phyloP scores from a whole-genome alignment of 2,888 invertebrate genomes.

The Perizoma affinitatum region DNA sequence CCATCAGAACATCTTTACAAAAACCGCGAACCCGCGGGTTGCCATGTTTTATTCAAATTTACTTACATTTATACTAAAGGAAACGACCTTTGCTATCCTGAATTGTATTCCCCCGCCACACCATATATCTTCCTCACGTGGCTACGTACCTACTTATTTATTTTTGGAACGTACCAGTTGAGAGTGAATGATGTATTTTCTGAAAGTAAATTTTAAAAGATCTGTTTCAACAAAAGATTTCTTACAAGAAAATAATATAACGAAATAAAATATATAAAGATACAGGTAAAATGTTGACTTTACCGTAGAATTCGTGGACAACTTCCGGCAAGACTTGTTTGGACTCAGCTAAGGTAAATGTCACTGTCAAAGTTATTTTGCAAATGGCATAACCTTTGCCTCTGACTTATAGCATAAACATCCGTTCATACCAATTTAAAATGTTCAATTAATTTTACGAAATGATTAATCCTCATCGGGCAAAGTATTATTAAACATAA shows the following conservation, averaged over 20 bases:
- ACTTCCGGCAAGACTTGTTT: too few relatives aligned
- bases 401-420: too few relatives aligned
- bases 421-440: too few relatives aligned
- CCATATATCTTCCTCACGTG: slow-evolving; percentile 82
- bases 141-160: slow-evolving; percentile 70
- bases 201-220: slow-evolving; percentile 15
- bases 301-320: too few relatives aligned
- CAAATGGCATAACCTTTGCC: too few relatives aligned
- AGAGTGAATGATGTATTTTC: slow-evolving; percentile 28
- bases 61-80: slow-evolving; percentile 84
- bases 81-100: slow-evolving; percentile 77
- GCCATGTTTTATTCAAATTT: slow-evolving; percentile 84
- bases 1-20: slow-evolving; percentile 31
- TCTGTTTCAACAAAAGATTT: slow-evolving; percentile 5
- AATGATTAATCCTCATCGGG: too few relatives aligned
- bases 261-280: not conserved
- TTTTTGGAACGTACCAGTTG: slow-evolving; percentile 58
- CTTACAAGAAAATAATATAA: not conserved
- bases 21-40: slow-evolving; percentile 43
- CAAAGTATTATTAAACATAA: too few relatives aligned
- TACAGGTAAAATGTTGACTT: too few relatives aligned
- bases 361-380: too few relatives aligned
- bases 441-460: too few relatives aligned
- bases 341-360: too few relatives aligned
- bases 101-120: slow-evolving; percentile 80